A percentile compares a stretch with the other conserved stretches of the same genome.
Evolutionary conservation across 2,797 vertebrate species (phyloP).

Genomic region (Anniella stebbinsi): DNA sequence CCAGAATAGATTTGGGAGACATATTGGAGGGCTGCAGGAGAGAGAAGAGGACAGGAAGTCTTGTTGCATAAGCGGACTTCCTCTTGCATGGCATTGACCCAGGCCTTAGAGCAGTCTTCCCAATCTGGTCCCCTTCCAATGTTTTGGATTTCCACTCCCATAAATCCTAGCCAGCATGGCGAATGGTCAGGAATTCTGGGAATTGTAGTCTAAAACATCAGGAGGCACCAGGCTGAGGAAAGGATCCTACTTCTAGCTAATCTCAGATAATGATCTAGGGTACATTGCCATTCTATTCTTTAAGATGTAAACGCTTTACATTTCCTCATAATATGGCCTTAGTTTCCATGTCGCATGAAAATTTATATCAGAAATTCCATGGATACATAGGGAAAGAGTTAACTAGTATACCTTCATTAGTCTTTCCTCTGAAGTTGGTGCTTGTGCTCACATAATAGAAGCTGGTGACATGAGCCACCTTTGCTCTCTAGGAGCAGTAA

Average conservation of each 20-base stretch:
- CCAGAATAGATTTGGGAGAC: no score
- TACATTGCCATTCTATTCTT: not conserved
- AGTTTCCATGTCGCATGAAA: not conserved
- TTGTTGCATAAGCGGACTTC: no score
- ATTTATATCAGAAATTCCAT: conserved; percentile 36
- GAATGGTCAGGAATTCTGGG: no score
- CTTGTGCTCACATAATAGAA: not conserved
- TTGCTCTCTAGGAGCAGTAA: conserved; percentile 27
- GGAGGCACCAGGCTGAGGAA: no score
- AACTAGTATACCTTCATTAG: not conserved
- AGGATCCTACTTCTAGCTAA: not conserved
- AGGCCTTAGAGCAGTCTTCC: no score
- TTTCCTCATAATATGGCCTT: not conserved
- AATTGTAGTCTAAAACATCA: no score
- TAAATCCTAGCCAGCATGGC: no score
- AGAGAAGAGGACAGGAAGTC: no score
- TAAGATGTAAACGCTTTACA: not conserved
- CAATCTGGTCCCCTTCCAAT: no score
- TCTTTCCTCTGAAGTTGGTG: not conserved
- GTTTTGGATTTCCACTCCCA: no score
- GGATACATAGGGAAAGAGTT: conserved; percentile 10
- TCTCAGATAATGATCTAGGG: not conserved
- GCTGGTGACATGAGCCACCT: not conserved
- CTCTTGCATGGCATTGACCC: no score
- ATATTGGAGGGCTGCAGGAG: no score